Percentiles rank a stretch among this genome's conserved stretches.
Evolutionary conservation across 2,888 invertebrate genomes (phyloP).

Genomic region (Hirtodrosophila histrioides): DNA sequence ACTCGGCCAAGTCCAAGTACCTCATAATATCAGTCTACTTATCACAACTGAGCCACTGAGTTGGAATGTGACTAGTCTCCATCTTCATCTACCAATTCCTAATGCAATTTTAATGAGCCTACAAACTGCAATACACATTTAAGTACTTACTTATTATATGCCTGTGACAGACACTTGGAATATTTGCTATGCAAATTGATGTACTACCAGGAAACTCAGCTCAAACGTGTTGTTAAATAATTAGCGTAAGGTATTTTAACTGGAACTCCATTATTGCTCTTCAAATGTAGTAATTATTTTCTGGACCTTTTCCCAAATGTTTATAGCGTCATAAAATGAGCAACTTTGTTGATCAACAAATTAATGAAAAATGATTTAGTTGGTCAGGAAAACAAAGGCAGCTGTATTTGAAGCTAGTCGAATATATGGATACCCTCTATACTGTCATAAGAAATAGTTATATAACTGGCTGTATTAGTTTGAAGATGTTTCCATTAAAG

Average conservation of each 20-base stretch:
- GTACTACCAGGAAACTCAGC: slow-evolving; percentile 20
- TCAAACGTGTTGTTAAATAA: slow-evolving; percentile 6
- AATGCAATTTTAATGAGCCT: slow-evolving; percentile 65
- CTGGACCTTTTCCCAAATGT: not conserved
- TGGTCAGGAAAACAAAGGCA: not conserved
- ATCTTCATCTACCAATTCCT: slow-evolving; percentile 25
- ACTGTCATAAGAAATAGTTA: no score
- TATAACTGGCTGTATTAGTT: no score
- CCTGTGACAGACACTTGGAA: not conserved
- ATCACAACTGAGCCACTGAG: slow-evolving; percentile 15
- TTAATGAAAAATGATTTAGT: slow-evolving; percentile 1
- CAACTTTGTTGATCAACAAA: slow-evolving; percentile 13
- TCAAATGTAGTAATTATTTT: no score
- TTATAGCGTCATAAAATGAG: slow-evolving; percentile 13
- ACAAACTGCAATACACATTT: slow-evolving; percentile 24
- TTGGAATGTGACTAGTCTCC: slow-evolving; percentile 7
- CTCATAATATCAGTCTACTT: slow-evolving; percentile 42
- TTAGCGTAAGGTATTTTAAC: not conserved
- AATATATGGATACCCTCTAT: not conserved
- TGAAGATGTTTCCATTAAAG: no score
- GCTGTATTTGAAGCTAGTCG: not conserved
- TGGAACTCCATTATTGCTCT: not conserved
- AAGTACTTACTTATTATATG: slow-evolving; percentile 9
- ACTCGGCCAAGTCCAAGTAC: slow-evolving; percentile 24
- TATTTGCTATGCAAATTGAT: slow-evolving; percentile 57